phyloP scores from a whole-genome alignment of 2,888 invertebrate genomes.

The Cosmia trapezina region DNA sequence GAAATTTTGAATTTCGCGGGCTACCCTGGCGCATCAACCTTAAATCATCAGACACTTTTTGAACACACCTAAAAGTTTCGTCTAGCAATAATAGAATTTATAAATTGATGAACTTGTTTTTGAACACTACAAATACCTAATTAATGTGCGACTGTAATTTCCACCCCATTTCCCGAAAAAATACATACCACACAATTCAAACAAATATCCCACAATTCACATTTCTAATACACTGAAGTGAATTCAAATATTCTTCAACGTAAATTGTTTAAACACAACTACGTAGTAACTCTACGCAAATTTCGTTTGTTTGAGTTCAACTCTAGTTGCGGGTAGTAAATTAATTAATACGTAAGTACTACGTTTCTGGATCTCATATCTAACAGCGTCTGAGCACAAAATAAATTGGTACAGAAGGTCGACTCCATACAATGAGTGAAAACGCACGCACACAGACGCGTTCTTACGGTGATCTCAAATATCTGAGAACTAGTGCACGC shows the following conservation, averaged over 20 bases:
- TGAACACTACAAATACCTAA: neutral
- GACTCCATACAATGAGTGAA: neutral
- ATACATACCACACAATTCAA: slow-evolving; percentile 2
- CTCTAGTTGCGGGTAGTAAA: slow-evolving; percentile 68
- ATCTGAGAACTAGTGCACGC: no score
- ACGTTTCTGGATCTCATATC: slow-evolving; percentile 64
- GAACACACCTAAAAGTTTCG: neutral
- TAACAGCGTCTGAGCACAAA: slow-evolving; percentile 30
- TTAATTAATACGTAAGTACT: slow-evolving; percentile 72
- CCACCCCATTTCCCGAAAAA: neutral
- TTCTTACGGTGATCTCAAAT: no score
- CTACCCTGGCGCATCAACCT: no score
- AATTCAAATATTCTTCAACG: slow-evolving; percentile 62
- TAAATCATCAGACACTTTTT: no score
- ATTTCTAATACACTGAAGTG: slow-evolving; percentile 44
- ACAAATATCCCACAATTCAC: slow-evolving; percentile 1
- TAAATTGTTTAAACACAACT: slow-evolving; percentile 51
- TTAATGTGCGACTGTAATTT: neutral
- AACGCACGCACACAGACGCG: neutral
- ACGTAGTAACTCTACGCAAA: slow-evolving; percentile 47
- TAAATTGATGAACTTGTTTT: neutral
- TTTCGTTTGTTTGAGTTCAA: slow-evolving; percentile 66
- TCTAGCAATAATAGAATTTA: neutral
- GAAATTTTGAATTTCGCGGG: no score
- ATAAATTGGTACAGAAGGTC: neutral